Conservation (phyloP, 1,140 invertebrate genomes). For the Macrobrachium nipponense region DNA sequence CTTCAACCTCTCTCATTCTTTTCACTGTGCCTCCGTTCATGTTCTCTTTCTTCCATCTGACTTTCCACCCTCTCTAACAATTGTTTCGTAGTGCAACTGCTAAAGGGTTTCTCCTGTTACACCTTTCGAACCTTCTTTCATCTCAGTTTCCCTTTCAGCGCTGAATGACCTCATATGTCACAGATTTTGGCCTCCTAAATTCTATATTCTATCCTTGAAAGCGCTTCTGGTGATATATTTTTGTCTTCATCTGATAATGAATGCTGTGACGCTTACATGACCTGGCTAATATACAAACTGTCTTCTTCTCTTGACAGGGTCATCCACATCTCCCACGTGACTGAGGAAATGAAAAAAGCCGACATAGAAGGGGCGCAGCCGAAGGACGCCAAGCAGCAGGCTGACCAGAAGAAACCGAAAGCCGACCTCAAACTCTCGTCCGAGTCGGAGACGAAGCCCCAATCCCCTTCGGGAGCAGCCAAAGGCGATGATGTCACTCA, state of each 20-base stretch:
- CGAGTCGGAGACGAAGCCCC: neutral
- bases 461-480: neutral
- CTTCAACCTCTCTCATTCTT: too few species aligned
- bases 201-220: too few species aligned
- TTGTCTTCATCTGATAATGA: neutral
- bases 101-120: too few species aligned
- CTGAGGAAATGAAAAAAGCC: neutral
- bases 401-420: neutral
- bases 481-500: neutral
- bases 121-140: too few species aligned
- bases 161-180: too few species aligned
- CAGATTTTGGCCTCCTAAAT: too few species aligned
- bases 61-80: too few species aligned
- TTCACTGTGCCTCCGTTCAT: too few species aligned
- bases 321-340: constrained; percentile 1
- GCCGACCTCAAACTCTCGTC: neutral
- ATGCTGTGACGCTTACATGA: neutral
- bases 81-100: too few species aligned
- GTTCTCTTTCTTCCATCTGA: too few species aligned
- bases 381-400: neutral
- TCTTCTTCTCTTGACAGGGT: neutral
- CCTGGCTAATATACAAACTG: neutral
- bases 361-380: neutral
- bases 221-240: neutral
- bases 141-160: too few species aligned